Evolutionary conservation across 2,797 vertebrate species (phyloP), one percentile per base, ranked within the genome.

Genomic region (Sphenodon punctatus): DNA sequence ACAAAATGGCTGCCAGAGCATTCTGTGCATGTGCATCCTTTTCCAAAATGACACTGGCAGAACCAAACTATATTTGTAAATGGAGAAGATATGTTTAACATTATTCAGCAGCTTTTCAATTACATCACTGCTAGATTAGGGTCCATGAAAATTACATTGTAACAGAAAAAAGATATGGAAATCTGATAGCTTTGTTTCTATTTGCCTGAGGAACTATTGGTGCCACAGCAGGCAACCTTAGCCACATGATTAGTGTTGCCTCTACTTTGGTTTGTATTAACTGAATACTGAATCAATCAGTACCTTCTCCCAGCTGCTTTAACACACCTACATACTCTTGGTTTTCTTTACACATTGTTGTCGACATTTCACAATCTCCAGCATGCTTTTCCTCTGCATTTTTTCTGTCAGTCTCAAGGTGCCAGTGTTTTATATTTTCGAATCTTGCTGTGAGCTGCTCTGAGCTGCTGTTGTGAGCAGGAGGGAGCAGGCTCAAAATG

Each of bases 41-140:
- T n/a, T n/a, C n/a, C n/a, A n/a, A n/a, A n/a, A n/a, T n/a, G n/a
- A n/a, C n/a, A n/a, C n/a, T n/a, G n/a, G n/a, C n/a, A 15, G 49
- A n/a, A 49, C 5, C 9, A 19, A 38, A 56, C 66, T 58, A 48
- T 86, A 70, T 38, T 82, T n/a, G 73, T 36, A n/a, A 88, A 58
- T 36, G 78, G 39, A 27, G 69, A 78, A 79, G 13, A 61, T 1
- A 79, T 14, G 41, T 38, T 36, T 77, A 49, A n/a, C 22, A 16
- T n/a, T 69, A 45, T 3, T 53, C 49, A 16, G 10, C 58, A 55
- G 34, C 64, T 22, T 82, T 36, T 51, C 10, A 27, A 12, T 67
- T 64, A 61, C 23, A 65, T 56, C 38, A 49, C 9, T 60, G 20
- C 16, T 59, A 78, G 38, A 51, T 10, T n/a, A 58, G 15, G 32